phyloP scores from a whole-genome alignment of 2,888 invertebrate species.

The Campopleginae sp. region DNA sequence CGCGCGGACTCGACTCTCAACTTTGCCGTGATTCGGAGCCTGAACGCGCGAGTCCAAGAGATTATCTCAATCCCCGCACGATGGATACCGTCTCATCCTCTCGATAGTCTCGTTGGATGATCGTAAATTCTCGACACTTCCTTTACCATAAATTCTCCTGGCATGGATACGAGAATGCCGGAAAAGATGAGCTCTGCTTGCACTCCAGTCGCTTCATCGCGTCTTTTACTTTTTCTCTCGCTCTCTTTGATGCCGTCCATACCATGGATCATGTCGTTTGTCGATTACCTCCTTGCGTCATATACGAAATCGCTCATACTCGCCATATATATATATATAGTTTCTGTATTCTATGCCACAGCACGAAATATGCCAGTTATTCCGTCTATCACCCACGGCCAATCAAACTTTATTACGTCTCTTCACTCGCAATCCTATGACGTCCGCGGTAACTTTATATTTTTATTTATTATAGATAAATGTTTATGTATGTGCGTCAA shows the following conservation, averaged over 20 bases:
- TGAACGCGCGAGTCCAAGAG: conserved; percentile 41
- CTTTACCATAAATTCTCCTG: conserved; percentile 63
- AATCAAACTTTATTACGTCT: conserved; percentile 65
- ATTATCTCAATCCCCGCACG: conserved; percentile 59
- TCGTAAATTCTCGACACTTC: conserved; percentile 68
- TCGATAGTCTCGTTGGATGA: conserved; percentile 64
- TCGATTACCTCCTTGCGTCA: conserved; percentile 61
- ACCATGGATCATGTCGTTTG: conserved; percentile 54
- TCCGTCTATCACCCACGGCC: conserved; percentile 55
- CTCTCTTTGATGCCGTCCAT: conserved; percentile 47
- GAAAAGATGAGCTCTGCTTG: conserved; percentile 43
- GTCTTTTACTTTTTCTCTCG: conserved; percentile 8
- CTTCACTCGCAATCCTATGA: conserved; percentile 33
- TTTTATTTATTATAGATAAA: conserved; percentile 57
- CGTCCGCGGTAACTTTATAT: conserved; percentile 32
- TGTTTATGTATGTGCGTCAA: not conserved
- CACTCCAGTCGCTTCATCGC: conserved; percentile 16
- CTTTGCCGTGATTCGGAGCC: conserved; percentile 49
- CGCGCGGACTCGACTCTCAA: conserved; percentile 59
- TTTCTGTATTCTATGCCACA: conserved; percentile 28
- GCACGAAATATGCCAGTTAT: conserved; percentile 42
- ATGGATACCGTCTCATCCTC: conserved; percentile 51
- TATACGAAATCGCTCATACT: conserved; percentile 57
- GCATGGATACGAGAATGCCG: conserved; percentile 52
- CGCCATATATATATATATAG: not conserved